phyloP scores from a whole-genome alignment of 2,888 invertebrate genomes.

The Archaeoteleia sp. region DNA sequence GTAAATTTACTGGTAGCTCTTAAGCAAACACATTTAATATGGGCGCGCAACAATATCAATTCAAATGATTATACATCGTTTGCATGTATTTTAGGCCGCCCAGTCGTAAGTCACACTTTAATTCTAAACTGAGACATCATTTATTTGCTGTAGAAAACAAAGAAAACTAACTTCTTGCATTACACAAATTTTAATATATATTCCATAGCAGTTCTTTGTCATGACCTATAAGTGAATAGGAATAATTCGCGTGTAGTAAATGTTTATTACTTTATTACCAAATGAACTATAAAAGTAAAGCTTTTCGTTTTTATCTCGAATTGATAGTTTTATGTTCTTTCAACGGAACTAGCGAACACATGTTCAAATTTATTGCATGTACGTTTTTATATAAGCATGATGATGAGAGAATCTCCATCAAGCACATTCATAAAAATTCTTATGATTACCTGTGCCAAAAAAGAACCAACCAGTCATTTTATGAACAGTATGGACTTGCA shows the following conservation, averaged over 20 bases:
- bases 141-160: no score
- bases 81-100: constrained; percentile 61
- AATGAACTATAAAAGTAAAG: constrained; percentile 23
- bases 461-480: background rate
- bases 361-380: constrained; percentile 7
- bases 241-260: constrained; percentile 19
- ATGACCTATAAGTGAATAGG: constrained; percentile 1
- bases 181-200: background rate
- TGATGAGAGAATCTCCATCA: constrained; percentile 7
- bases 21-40: constrained; percentile 62
- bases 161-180: no score
- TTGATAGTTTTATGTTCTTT: constrained; percentile 18
- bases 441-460: background rate
- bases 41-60: constrained; percentile 62
- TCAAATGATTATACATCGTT: constrained; percentile 65
- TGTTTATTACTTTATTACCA: constrained; percentile 16
- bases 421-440: constrained; percentile 2
- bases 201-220: constrained; percentile 8
- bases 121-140: no score
- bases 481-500: no score
- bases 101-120: constrained; percentile 57
- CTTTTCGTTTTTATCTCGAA: constrained; percentile 4
- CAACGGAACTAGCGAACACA: constrained; percentile 8
- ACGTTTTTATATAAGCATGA: constrained; percentile 8
- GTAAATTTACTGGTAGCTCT: constrained; percentile 45